Conservation (phyloP, 23 tunicate genomes). For the Corella eumyota region DNA sequence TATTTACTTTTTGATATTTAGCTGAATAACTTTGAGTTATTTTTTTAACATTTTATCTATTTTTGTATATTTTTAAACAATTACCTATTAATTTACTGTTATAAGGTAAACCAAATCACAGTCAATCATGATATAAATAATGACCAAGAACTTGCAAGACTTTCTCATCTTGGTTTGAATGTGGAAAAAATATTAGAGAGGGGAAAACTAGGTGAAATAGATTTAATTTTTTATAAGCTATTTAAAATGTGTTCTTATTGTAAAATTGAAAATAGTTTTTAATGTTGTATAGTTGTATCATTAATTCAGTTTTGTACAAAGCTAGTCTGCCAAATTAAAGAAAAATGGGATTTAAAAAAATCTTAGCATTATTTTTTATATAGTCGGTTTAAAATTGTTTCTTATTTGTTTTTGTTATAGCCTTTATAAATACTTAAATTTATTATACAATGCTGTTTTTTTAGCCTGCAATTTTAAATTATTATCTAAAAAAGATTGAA, state of each 20-base stretch:
- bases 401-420: too few species aligned
- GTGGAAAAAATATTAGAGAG: slow-evolving; percentile 52
- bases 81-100: too few species aligned
- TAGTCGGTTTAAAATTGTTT: too few species aligned
- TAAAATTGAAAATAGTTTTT: not conserved
- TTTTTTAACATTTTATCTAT: too few species aligned
- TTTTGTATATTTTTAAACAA: too few species aligned
- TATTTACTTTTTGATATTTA: not conserved
- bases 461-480: too few species aligned
- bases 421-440: too few species aligned
- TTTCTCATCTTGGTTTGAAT: slow-evolving; percentile 59
- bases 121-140: slow-evolving; percentile 83
- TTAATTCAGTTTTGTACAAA: not conserved
- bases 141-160: slow-evolving; percentile 44
- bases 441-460: too few species aligned
- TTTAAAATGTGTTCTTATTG: not conserved
- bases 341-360: too few species aligned
- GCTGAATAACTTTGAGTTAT: not conserved
- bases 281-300: not conserved
- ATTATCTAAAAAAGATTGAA: too few species aligned
- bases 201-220: slow-evolving; percentile 54
- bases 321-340: not conserved
- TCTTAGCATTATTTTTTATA: too few species aligned
- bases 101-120: slow-evolving; percentile 68
- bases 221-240: not conserved